Evolutionary conservation across 23 tunicate genomes (phyloP), one percentile per base, ranked within the genome.

Genomic region (Styela plicata): DNA sequence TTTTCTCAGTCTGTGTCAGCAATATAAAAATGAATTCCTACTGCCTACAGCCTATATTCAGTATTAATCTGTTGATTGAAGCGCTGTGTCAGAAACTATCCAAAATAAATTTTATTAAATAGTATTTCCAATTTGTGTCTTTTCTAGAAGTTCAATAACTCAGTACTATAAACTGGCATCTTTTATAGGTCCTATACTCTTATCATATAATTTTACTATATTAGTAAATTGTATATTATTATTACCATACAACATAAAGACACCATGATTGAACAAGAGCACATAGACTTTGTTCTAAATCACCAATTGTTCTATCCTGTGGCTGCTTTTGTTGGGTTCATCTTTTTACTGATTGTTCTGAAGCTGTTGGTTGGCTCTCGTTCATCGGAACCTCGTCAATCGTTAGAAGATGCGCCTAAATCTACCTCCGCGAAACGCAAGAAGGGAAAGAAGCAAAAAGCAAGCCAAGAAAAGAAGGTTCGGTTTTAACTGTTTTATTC

Each of bases 201-300:
- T 44, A 44, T 44, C 57, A 44, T 5, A 7, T 44, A 44, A 5
- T 5, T 13, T 44, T 44, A n/a, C n/a, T 44, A 44, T 44, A 44
- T 44, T 5, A 44, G 10, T 44, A 5, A 44, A 5, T 44, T 5
- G 57, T 44, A 44, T 13, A 44, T 5, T 44, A 5, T 44, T n/a
- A n/a, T n/a, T n/a, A 5, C 57, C 13, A 13, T 44, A 44, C 57
- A 44, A 44, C 13, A 44, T 44, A 44, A 44, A 44, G 57, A 44
- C 57, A 44, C 13, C 57, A 67, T 67, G 71, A 25, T 67, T 67
- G 71, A 67, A 25, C 71, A 67, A 67, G 71, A 67, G 22, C 31
- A 27, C 17, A 27, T 67, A 29, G 31, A 67, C 22, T 25, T 25
- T 16, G 22, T 67, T 67, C 22, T 27, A 17, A 67, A 67, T 22